Conservation (phyloP, 2,888 invertebrate genomes). For the Mesochorus sp. region DNA sequence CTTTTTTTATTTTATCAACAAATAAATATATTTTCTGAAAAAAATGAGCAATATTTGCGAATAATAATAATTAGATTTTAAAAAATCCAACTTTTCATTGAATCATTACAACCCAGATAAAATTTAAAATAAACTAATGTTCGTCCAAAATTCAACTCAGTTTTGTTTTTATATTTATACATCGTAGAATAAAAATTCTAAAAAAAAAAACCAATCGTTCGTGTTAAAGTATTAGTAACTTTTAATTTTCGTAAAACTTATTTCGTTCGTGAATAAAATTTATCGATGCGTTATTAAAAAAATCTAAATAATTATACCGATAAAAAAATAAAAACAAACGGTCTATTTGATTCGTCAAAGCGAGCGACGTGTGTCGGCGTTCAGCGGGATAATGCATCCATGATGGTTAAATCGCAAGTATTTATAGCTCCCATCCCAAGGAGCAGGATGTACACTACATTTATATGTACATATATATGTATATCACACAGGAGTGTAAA, state of each 20-base stretch:
- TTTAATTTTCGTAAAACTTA: too few species aligned
- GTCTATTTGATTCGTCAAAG: not conserved
- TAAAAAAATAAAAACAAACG: too few species aligned
- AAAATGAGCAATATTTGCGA: too few species aligned
- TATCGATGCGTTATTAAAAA: not conserved
- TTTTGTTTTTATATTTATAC: too few species aligned
- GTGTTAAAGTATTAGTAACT: too few species aligned
- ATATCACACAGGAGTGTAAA: constrained; percentile 23
- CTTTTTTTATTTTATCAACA: too few species aligned
- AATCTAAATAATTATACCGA: not conserved
- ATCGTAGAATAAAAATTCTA: not conserved
- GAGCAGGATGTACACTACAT: not conserved
- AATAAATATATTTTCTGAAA: too few species aligned
- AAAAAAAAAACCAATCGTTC: too few species aligned
- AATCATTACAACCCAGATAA: too few species aligned
- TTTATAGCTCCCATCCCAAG: constrained; percentile 46
- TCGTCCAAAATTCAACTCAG: not conserved
- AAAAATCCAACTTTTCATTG: too few species aligned
- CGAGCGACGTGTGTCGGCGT: constrained; percentile 31
- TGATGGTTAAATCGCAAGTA: constrained; percentile 31
- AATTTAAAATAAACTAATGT: too few species aligned
- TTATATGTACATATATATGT: not conserved
- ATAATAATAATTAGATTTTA: too few species aligned
- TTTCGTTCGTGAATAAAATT: not conserved
- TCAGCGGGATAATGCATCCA: constrained; percentile 52